Conservation (phyloP, 2,113 vertebrate genomes). For the Hippocampus barbouri region DNA sequence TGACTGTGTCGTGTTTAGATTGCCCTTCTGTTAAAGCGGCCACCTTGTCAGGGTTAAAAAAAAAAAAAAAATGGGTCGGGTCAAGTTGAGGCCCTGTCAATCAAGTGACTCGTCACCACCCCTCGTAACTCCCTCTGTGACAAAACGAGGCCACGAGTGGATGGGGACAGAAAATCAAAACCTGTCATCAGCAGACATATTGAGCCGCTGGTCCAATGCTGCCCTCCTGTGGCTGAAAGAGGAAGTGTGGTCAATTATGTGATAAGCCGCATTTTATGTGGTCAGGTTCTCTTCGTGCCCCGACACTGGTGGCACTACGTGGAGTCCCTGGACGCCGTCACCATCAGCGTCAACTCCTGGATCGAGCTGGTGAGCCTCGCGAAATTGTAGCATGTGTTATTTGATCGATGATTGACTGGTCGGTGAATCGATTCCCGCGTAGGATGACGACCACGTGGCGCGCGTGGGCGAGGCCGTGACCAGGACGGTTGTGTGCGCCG, state of each 20-base stretch:
- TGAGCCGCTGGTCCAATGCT: conserved; percentile 24
- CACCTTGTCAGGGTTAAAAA: not conserved
- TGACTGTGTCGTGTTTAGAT: not conserved
- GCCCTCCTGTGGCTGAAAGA: conserved; percentile 52
- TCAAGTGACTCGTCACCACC: not conserved
- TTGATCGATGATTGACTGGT: not conserved
- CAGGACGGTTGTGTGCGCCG: conserved; percentile 79
- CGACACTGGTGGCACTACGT: conserved; percentile 98
- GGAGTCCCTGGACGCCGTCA: conserved; percentile 87
- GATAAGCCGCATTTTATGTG: not conserved
- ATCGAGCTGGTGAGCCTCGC: conserved; percentile 80
- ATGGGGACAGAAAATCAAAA: conserved; percentile 29
- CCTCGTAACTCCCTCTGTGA: not conserved
- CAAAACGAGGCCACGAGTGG: conserved; percentile 13
- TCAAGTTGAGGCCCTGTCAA: conserved; percentile 1
- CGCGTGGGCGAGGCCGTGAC: conserved; percentile 88
- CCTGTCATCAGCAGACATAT: not conserved
- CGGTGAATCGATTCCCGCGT: not conserved
- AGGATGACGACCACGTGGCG: conserved; percentile 84
- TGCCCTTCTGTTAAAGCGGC: not conserved
- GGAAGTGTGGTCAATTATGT: not conserved
- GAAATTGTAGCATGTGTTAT: not conserved
- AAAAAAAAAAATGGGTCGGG: conserved; percentile 2
- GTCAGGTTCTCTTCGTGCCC: conserved; percentile 89
- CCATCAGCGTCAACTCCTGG: conserved; percentile 94